A percentile compares a stretch with the other conserved stretches of the same genome.
Conservation (phyloP, 2,113 vertebrate species). For the Sprattus sprattus region DNA sequence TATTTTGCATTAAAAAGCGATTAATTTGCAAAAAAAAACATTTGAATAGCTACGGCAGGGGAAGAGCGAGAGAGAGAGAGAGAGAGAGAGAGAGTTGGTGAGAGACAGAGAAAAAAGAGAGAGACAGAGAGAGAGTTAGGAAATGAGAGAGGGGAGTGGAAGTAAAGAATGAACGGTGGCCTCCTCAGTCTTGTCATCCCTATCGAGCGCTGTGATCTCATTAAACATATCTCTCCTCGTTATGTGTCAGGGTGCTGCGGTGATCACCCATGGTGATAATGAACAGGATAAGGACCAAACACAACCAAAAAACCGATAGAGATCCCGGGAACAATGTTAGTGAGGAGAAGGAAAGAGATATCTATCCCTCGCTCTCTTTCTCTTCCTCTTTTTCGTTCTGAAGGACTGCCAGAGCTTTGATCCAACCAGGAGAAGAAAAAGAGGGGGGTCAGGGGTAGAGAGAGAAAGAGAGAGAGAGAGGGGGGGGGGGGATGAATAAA, state of each 20-base stretch:
- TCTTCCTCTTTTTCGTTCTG: slow-evolving; percentile 41
- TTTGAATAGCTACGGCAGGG: neutral
- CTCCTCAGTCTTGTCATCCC: neutral
- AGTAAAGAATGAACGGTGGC: neutral
- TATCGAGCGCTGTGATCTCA: slow-evolving; percentile 2
- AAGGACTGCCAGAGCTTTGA: slow-evolving; percentile 53
- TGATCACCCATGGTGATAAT: neutral
- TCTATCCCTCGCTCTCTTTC: slow-evolving; percentile 43
- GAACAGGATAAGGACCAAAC: neutral
- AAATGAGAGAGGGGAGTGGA: neutral
- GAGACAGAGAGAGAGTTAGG: neutral
- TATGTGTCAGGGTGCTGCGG: neutral
- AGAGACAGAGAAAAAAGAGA: neutral
- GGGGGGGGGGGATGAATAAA: neutral
- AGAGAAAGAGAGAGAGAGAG: neutral
- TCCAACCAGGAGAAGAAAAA: slow-evolving; percentile 28
- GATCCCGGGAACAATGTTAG: neutral
- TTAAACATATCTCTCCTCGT: neutral
- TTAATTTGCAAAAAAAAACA: slow-evolving; percentile 8
- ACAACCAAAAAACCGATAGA: slow-evolving; percentile 51
- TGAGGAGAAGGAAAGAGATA: neutral
- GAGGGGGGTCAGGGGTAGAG: neutral
- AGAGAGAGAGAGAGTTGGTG: neutral
- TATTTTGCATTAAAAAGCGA: slow-evolving; percentile 21
- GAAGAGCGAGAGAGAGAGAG: neutral